Base-by-base conservation (phyloP, 2,888 invertebrate genomes). In the Cryptophagus acutangulus region DNA sequence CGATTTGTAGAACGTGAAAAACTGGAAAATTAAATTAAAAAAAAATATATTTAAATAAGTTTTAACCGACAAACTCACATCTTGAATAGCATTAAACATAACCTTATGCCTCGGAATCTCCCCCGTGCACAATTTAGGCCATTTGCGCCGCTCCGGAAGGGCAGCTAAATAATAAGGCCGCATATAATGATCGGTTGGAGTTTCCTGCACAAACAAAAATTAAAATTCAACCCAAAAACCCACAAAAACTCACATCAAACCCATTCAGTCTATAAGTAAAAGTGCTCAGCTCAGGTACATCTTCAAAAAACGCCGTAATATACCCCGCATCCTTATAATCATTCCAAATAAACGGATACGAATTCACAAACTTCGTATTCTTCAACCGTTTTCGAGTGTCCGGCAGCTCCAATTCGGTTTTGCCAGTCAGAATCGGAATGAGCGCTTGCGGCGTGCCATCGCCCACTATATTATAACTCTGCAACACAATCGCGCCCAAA, bases 181-280 rank as follows among this genome's bases (percentile, higher is more conserved):
- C 70, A 92, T 80, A 62, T 92, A 94, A 66, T 94, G 93, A 69
- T 94, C 88, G 0, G 93, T 90, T 0, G 95, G 95, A 52, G 81
- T 81, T 2, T 75, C 68, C 20, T 77, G 59, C 38, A 55, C 45
- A 12, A 20, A 20, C 9, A 20, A 5, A 20, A 20, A 20, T 20
- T 20, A 20, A 26, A 26, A 26, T 6, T 26, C n/a, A n/a, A n/a
- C n/a, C n/a, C n/a, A n/a, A n/a, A n/a, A n/a, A n/a, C n/a, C n/a
- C n/a, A n/a, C n/a, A n/a, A n/a, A n/a, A 34, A 40, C 49, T 45
- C 54, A 67, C 69, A 41, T 71, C 70, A 66, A 95, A 95, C 0
- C 95, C 95, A 51, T 86, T 86, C 62, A 94, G 76, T 5, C 95
- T 77, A 66, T 90, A 91, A 1, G 89, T 89, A 63, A 94, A 96